These are phyloP conservation scores for Eumerus sabulonum DNA, from an alignment of 2,888 invertebrate genomes.

Conservation along the genomic window DNA sequence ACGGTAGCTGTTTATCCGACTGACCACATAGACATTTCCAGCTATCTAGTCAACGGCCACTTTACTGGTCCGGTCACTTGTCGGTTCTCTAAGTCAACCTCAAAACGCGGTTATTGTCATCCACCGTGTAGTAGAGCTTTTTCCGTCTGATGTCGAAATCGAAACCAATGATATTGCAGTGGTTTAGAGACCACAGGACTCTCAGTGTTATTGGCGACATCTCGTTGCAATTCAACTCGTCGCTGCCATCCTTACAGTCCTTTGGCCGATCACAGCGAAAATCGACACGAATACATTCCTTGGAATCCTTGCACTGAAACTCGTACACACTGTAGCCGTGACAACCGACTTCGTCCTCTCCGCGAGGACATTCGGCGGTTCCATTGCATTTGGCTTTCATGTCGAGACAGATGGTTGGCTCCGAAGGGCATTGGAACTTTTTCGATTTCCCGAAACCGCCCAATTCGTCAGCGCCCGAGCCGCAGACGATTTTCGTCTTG, in stretches of 20 bases:
- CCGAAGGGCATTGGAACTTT: conserved; percentile 76
- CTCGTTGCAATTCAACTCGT: conserved; percentile 83
- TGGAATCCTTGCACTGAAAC: conserved; percentile 82
- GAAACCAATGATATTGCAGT: conserved; percentile 80
- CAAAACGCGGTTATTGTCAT: conserved; percentile 78
- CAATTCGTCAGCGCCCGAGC: conserved; percentile 70
- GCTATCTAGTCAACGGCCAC: conserved; percentile 88
- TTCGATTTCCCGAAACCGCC: conserved; percentile 67
- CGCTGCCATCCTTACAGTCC: conserved; percentile 87
- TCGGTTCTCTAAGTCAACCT: conserved; percentile 75
- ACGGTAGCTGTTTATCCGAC: conserved; percentile 76
- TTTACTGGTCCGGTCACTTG: conserved; percentile 80
- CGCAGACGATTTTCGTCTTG: conserved; percentile 78
- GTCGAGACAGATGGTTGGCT: conserved; percentile 74
- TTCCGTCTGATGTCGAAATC: conserved; percentile 80
- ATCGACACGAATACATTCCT: conserved; percentile 81
- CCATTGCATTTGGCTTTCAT: conserved; percentile 82
- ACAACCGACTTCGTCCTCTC: conserved; percentile 86
- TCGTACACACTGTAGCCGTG: conserved; percentile 81
- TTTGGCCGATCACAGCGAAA: conserved; percentile 83
- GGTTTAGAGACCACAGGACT: conserved; percentile 78
- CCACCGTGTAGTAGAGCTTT: conserved; percentile 80
- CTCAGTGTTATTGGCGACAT: conserved; percentile 73
- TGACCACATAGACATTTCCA: conserved; percentile 85
- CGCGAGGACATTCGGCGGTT: conserved; percentile 84